Percentiles rank a stretch among this genome's conserved stretches.
Conservation (phyloP, 2,888 invertebrate species). For the Eilema sororculum region DNA sequence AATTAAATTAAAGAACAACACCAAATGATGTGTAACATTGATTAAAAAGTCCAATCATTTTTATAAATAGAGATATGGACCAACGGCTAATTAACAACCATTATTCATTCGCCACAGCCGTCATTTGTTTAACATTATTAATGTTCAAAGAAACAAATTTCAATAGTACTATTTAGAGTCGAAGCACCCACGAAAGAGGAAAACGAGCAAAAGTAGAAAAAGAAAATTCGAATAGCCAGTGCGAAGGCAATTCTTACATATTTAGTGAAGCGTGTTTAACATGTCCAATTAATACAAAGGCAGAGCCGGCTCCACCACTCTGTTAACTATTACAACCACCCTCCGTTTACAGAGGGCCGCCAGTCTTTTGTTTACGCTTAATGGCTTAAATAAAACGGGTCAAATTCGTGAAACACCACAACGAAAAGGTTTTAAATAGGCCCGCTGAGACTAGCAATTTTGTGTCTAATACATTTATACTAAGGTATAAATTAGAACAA, state of each 20-base stretch:
- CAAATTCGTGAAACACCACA: conserved; percentile 80
- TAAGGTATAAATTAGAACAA: conserved; percentile 71
- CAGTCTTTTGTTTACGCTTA: conserved; percentile 85
- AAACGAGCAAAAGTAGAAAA: conserved; percentile 59
- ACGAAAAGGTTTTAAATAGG: conserved; percentile 75
- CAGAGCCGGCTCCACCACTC: conserved; percentile 71
- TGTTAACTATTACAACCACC: conserved; percentile 81
- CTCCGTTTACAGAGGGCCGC: conserved; percentile 76
- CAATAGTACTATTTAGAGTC: conserved; percentile 44
- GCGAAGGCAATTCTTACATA: conserved; percentile 73
- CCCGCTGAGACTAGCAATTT: conserved; percentile 60
- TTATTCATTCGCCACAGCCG: conserved; percentile 25
- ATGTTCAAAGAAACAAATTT: conserved; percentile 44
- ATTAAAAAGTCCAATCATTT: neutral
- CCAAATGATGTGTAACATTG: neutral
- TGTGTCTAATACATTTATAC: conserved; percentile 64
- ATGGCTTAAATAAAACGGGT: conserved; percentile 86
- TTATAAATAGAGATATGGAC: neutral
- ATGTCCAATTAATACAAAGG: conserved; percentile 82
- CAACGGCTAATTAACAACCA: conserved; percentile 13
- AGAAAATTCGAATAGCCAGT: conserved; percentile 60
- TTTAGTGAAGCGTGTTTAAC: conserved; percentile 81
- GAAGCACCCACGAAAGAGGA: conserved; percentile 52
- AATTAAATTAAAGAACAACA: neutral
- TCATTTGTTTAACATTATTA: conserved; percentile 43